A percentile compares a stretch with the other conserved stretches of the same genome.
phyloP scores from a whole-genome alignment of 2,113 vertebrate species.

The Myiopsitta monachus region DNA sequence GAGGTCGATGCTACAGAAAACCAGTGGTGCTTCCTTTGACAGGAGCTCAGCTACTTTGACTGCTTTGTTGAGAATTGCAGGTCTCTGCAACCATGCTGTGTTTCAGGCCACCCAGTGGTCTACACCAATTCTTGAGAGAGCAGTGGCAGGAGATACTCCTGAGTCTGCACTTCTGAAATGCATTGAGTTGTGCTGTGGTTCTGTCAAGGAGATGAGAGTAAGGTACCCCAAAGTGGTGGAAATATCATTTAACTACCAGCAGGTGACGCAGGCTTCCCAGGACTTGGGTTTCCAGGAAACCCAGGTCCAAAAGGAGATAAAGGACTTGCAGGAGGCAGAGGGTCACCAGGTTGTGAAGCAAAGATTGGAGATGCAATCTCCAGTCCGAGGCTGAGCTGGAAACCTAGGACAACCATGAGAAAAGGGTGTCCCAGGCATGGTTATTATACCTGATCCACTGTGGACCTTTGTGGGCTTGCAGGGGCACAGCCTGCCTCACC shows the following conservation, averaged over 20 bases:
- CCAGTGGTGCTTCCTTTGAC: constrained; percentile 80
- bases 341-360: background rate
- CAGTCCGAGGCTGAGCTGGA: background rate
- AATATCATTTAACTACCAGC: background rate
- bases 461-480: background rate
- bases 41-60: constrained; percentile 78
- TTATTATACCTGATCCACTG: background rate
- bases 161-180: constrained; percentile 79
- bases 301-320: background rate
- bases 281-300: background rate
- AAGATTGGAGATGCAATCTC: background rate
- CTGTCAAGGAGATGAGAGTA: constrained; percentile 76
- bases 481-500: background rate
- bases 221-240: constrained; percentile 74
- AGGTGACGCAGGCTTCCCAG: background rate
- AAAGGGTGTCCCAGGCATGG: background rate
- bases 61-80: constrained; percentile 77
- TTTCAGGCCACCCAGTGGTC: constrained; percentile 82
- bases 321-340: background rate
- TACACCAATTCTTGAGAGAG: constrained; percentile 76
- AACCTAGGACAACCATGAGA: background rate
- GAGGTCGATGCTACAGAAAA: constrained; percentile 83
- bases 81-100: constrained; percentile 80
- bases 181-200: constrained; percentile 79
- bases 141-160: constrained; percentile 70